phyloP scores from a whole-genome alignment of 2,888 invertebrate genomes.

The Drosophila hawaiiensis region DNA sequence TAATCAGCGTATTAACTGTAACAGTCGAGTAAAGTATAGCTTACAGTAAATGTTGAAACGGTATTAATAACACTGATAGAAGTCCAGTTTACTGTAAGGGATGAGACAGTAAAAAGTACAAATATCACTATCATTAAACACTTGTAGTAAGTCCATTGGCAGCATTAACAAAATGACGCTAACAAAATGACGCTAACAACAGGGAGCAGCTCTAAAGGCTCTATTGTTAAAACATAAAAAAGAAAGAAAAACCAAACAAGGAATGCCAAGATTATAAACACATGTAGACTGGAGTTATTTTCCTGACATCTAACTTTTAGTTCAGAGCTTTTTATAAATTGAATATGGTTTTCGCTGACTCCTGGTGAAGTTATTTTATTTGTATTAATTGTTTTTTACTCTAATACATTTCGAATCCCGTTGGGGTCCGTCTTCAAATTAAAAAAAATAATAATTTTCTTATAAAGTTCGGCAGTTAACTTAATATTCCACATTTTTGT shows the following conservation, averaged over 20 bases:
- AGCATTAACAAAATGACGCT: not conserved
- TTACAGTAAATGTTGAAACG: not conserved
- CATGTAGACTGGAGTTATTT: not conserved
- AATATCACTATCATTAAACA: not conserved
- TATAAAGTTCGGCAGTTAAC: no score
- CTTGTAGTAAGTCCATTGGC: not conserved
- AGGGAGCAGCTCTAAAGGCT: no score
- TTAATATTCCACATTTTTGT: no score
- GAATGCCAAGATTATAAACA: not conserved
- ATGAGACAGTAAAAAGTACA: not conserved
- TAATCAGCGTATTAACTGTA: not conserved
- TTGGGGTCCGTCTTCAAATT: no score
- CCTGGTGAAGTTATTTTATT: not conserved
- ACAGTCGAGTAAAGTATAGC: not conserved
- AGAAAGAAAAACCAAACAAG: not conserved
- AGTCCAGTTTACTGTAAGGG: not conserved
- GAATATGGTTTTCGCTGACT: not conserved
- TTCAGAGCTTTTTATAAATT: not conserved
- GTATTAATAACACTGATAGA: not conserved
- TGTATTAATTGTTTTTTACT: not conserved
- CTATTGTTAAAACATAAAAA: not conserved
- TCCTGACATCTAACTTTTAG: not conserved
- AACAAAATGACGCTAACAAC: not conserved
- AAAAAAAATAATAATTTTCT: no score
- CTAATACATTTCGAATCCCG: not conserved